Conservation (phyloP, 2,797 vertebrate genomes). For the Hyperoplus lanceolatus region DNA sequence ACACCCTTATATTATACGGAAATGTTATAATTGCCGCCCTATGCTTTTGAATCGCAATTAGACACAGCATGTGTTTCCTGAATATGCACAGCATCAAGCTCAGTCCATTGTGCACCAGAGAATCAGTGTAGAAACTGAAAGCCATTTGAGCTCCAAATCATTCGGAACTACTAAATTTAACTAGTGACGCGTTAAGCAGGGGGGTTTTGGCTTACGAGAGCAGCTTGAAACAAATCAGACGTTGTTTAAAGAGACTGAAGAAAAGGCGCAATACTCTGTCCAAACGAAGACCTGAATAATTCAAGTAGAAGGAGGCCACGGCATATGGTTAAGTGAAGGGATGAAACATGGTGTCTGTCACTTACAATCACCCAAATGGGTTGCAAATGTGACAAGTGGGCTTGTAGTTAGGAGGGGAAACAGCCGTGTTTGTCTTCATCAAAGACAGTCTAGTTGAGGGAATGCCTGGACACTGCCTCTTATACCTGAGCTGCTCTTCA, state of each 20-base stretch:
- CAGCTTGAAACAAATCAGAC: slow-evolving; percentile 67
- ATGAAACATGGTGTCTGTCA: slow-evolving; percentile 77
- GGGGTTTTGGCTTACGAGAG: slow-evolving; percentile 42
- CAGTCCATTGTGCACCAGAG: slow-evolving; percentile 29
- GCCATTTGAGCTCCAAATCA: slow-evolving; percentile 36
- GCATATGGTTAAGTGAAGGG: slow-evolving; percentile 69
- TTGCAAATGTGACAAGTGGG: slow-evolving; percentile 72
- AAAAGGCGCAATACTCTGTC: slow-evolving; percentile 72
- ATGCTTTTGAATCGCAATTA: slow-evolving; percentile 21
- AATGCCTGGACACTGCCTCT: slow-evolving; percentile 58
- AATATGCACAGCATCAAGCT: slow-evolving; percentile 33
- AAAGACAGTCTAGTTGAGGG: slow-evolving; percentile 56
- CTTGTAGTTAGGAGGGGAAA: slow-evolving; percentile 57
- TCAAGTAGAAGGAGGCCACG: slow-evolving; percentile 62
- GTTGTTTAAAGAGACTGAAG: slow-evolving; percentile 68
- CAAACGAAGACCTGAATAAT: slow-evolving; percentile 78
- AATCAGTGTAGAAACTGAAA: slow-evolving; percentile 17
- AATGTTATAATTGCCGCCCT: slow-evolving; percentile 19
- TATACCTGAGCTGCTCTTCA: slow-evolving; percentile 69
- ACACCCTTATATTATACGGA: slow-evolving; percentile 10
- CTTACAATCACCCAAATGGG: slow-evolving; percentile 76
- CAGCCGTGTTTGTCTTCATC: slow-evolving; percentile 64
- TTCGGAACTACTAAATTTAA: slow-evolving; percentile 44
- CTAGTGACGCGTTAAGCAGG: slow-evolving; percentile 53
- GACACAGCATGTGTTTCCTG: slow-evolving; percentile 25